Evolutionary conservation across 2,797 vertebrate species (phyloP).

Genomic region (Spondyliosoma cantharus): DNA sequence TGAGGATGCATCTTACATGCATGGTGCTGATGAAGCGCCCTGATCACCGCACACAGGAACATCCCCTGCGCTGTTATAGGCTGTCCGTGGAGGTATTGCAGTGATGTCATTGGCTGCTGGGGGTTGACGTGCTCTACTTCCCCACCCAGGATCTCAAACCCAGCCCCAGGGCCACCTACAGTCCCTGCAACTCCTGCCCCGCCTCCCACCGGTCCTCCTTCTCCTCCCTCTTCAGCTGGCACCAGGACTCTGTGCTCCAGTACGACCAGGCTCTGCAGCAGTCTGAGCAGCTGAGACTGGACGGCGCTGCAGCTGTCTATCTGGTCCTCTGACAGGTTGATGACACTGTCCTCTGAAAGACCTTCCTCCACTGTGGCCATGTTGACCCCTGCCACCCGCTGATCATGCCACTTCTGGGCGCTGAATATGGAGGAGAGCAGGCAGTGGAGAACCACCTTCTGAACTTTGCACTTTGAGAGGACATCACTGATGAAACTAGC

Average conservation of each 20-base stretch:
- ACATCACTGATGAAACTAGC: conserved; percentile 98
- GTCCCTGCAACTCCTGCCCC: conserved; percentile 81
- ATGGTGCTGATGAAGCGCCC: conserved; percentile 96
- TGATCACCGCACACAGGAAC: conserved; percentile 97
- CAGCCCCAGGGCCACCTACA: conserved; percentile 84
- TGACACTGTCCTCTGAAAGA: conserved; percentile 95
- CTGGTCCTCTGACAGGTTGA: conserved; percentile 97
- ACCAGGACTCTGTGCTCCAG: conserved; percentile 94
- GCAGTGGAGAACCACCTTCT: conserved; percentile 97
- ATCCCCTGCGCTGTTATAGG: conserved; percentile 98
- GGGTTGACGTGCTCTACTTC: conserved; percentile 95
- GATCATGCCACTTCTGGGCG: conserved; percentile 97
- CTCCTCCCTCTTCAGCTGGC: conserved; percentile 90
- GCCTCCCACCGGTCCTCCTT: conserved; percentile 83
- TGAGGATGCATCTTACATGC: conserved; percentile 99
- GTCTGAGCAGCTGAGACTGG: conserved; percentile 94
- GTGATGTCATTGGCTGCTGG: conserved; percentile 97
- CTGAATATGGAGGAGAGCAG: conserved; percentile 97
- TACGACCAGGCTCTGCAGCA: conserved; percentile 94
- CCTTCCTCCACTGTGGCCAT: conserved; percentile 92
- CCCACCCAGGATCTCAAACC: conserved; percentile 91
- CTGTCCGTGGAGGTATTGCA: conserved; percentile 96
- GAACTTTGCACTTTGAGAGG: conserved; percentile 98
- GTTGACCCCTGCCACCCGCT: conserved; percentile 88
- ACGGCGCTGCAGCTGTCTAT: conserved; percentile 94